Evolutionary conservation across 1,140 invertebrate species (phyloP).

Genomic region (Philotrypesis tridentata): DNA sequence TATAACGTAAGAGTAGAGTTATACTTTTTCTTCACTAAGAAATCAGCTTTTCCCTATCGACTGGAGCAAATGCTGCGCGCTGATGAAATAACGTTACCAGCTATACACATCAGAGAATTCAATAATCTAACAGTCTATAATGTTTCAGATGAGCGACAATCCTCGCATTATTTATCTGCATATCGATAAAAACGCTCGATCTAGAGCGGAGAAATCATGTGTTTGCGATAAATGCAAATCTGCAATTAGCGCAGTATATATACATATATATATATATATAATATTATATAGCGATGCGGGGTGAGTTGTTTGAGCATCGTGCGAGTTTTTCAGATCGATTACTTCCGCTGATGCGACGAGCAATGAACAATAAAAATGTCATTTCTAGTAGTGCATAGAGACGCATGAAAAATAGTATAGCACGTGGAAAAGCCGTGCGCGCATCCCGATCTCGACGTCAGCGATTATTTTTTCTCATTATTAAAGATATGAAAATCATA

Average conservation of each 20-base stretch:
- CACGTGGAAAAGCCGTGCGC: neutral
- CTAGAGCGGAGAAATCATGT: too few species aligned
- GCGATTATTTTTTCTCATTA: neutral
- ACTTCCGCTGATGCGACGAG: too few species aligned
- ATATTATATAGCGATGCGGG: too few species aligned
- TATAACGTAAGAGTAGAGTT: neutral
- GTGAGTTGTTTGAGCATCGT: too few species aligned
- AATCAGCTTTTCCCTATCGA: neutral
- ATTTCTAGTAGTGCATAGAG: too few species aligned
- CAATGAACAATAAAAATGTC: too few species aligned
- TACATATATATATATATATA: too few species aligned
- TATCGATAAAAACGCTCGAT: neutral
- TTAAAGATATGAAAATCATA: neutral
- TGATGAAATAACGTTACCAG: slow-evolving; percentile 31
- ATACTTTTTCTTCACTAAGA: slow-evolving; percentile 8
- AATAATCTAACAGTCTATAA: neutral
- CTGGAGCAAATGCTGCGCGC: neutral
- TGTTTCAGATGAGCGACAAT: neutral
- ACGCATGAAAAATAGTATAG: neutral
- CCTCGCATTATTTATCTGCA: neutral
- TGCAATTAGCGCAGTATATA: too few species aligned
- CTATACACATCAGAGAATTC: slow-evolving; percentile 20
- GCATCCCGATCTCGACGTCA: neutral
- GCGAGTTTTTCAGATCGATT: too few species aligned
- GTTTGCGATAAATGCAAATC: too few species aligned